phyloP scores from a whole-genome alignment of 2,888 invertebrate species.

The Aromia moschata region DNA sequence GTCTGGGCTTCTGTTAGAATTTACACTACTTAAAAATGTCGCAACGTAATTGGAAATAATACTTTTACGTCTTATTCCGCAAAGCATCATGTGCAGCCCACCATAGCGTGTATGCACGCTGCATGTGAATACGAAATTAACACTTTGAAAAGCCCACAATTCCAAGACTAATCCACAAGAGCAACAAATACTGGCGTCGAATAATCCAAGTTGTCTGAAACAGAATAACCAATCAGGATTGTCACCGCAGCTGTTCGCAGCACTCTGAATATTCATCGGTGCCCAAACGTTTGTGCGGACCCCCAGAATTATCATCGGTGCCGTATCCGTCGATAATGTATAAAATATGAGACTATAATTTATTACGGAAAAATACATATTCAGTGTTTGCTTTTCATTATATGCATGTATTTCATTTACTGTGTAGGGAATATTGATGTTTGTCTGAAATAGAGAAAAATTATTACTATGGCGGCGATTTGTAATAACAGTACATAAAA shows the following conservation, averaged over 20 bases:
- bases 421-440: neutral
- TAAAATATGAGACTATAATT: slow-evolving; percentile 14
- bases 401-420: neutral
- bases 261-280: slow-evolving; percentile 50
- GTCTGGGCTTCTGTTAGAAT: too few species aligned
- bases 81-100: slow-evolving; percentile 1
- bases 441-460: neutral
- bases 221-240: slow-evolving; percentile 58
- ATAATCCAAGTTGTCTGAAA: slow-evolving; percentile 56
- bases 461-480: too few species aligned
- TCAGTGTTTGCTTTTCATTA: slow-evolving; percentile 11
- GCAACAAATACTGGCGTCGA: slow-evolving; percentile 46
- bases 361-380: slow-evolving; percentile 6
- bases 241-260: slow-evolving; percentile 57
- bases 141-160: slow-evolving; percentile 12
- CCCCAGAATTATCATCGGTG: slow-evolving; percentile 41
- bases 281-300: slow-evolving; percentile 32
- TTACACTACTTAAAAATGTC: too few species aligned
- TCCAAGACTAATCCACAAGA: slow-evolving; percentile 42
- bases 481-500: too few species aligned
- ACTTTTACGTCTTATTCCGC: too few species aligned
- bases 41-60: too few species aligned
- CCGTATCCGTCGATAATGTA: slow-evolving; percentile 19
- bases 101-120: neutral
- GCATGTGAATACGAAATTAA: slow-evolving; percentile 11